Evolutionary conservation across 2,888 invertebrate species (phyloP).

Genomic region (Calliphora vomitoria): DNA sequence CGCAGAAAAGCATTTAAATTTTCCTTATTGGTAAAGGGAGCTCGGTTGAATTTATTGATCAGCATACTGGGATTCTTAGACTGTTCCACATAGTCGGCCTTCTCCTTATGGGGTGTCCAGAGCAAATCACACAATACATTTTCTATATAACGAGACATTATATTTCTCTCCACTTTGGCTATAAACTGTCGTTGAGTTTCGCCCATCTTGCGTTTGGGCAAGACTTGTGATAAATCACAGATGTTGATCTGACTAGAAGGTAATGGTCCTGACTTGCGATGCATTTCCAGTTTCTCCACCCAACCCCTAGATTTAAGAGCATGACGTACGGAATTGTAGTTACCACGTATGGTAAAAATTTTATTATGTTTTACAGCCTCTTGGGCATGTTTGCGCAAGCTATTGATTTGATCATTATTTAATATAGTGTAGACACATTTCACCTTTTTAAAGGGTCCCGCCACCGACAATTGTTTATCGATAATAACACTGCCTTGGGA

Average conservation of each 20-base stretch:
- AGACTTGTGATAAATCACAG: constrained; percentile 83
- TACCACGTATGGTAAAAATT: constrained; percentile 90
- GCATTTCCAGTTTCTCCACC: constrained; percentile 85
- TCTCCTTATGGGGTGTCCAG: constrained; percentile 95
- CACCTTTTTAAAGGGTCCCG: constrained; percentile 44
- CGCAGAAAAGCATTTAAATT: constrained; percentile 91
- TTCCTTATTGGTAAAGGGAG: constrained; percentile 96
- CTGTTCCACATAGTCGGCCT: constrained; percentile 85
- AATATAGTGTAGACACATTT: constrained; percentile 64
- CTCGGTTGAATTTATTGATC: constrained; percentile 92
- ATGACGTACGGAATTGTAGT: constrained; percentile 89
- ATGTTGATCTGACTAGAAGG: constrained; percentile 80
- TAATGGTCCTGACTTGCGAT: constrained; percentile 80
- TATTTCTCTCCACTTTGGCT: constrained; percentile 88
- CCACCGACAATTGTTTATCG: constrained; percentile 58
- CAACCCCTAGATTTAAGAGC: constrained; percentile 90
- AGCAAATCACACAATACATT: constrained; percentile 93
- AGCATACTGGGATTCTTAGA: constrained; percentile 87
- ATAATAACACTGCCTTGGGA: constrained; percentile 61
- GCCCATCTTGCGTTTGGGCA: constrained; percentile 83
- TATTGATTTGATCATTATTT: constrained; percentile 88
- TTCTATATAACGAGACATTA: constrained; percentile 91
- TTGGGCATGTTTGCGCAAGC: constrained; percentile 88
- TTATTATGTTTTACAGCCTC: constrained; percentile 88
- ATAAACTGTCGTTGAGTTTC: constrained; percentile 86